Percentiles rank a stretch among this genome's conserved stretches.
phyloP scores from a whole-genome alignment of 2,797 vertebrate species.

The Pangasius macronema region DNA sequence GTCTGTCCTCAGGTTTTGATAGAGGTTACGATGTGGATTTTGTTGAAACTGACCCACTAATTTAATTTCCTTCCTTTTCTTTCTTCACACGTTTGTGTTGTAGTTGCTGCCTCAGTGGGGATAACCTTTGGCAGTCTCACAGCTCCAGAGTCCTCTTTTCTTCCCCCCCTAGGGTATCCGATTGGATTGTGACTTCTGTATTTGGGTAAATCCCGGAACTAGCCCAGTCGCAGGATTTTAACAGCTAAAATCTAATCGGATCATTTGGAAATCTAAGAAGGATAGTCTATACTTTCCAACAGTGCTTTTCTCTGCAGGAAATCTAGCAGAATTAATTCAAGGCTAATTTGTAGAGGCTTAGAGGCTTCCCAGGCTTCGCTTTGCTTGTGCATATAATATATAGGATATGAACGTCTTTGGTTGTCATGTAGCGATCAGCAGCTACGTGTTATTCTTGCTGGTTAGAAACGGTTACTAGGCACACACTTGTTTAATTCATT shows the following conservation, averaged over 20 bases:
- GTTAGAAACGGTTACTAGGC: background rate
- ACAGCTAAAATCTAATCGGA: background rate
- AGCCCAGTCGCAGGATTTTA: background rate
- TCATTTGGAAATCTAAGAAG: background rate
- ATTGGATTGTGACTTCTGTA: background rate
- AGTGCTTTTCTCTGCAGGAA: background rate
- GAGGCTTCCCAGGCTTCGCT: background rate
- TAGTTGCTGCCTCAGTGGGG: background rate
- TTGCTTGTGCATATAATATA: background rate
- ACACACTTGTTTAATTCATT: background rate
- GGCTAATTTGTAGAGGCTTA: slow-evolving; percentile 22
- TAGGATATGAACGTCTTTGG: background rate
- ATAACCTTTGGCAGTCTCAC: slow-evolving; percentile 2
- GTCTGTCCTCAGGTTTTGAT: background rate
- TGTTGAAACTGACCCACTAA: background rate
- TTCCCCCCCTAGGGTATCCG: too few species aligned
- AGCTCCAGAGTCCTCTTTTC: background rate
- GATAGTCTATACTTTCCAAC: background rate
- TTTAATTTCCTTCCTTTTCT: background rate
- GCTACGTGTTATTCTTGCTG: background rate
- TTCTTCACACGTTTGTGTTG: background rate
- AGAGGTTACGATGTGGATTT: background rate
- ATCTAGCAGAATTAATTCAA: background rate
- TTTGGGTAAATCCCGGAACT: background rate
- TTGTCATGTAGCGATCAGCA: background rate